Conservation (phyloP, 2,797 vertebrate species). For the Myotis daubentonii region DNA sequence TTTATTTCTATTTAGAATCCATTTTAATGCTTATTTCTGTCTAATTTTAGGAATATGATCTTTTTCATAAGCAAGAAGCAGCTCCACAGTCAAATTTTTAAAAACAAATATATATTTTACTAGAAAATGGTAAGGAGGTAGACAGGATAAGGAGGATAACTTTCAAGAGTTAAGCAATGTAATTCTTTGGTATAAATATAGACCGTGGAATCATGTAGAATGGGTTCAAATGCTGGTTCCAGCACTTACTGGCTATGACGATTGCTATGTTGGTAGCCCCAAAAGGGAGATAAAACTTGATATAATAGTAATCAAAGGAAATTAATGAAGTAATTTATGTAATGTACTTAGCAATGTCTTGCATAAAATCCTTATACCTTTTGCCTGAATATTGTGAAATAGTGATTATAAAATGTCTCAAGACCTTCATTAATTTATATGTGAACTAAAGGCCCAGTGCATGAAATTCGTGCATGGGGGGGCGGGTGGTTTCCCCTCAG, state of each 20-base stretch:
- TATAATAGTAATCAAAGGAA: constrained; percentile 3
- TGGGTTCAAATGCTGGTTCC: background rate
- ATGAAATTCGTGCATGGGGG: no score
- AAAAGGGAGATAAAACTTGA: constrained; percentile 28
- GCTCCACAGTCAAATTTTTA: background rate
- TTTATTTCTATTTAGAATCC: constrained; percentile 48
- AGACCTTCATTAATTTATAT: background rate
- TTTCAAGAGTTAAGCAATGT: background rate
- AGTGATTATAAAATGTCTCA: background rate
- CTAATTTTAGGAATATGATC: background rate
- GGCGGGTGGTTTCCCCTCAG: no score
- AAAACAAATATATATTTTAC: background rate
- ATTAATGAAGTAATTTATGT: background rate
- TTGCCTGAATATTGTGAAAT: background rate
- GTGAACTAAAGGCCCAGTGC: background rate
- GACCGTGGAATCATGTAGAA: background rate
- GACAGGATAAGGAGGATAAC: background rate
- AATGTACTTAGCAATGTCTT: background rate
- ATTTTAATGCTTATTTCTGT: constrained; percentile 41
- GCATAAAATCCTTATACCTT: background rate
- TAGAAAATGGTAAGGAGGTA: background rate
- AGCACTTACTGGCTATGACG: background rate
- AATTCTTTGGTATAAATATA: background rate
- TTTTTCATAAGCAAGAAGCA: background rate
- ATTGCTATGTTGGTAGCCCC: background rate